These are phyloP conservation scores for Scytalopus superciliaris DNA, from an alignment of 2,113 vertebrate species.

Conservation along the genomic window DNA sequence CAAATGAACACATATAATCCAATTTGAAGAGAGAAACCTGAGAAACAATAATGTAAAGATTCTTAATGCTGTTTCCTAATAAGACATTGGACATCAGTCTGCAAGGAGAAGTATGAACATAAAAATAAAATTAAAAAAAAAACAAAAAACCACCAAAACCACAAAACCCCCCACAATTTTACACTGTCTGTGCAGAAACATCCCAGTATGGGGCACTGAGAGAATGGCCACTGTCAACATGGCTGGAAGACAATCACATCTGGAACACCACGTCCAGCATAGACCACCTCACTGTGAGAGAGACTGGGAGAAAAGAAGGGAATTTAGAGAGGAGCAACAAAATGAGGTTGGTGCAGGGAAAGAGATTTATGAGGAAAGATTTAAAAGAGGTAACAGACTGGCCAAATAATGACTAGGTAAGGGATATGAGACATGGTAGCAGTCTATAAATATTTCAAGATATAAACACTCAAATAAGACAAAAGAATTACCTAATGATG, in stretches of 20 bases:
- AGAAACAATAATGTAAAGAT: background rate
- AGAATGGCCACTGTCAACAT: rapidly evolving
- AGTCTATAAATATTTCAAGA: constrained; percentile 57
- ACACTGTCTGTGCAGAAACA: background rate
- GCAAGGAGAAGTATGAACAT: background rate
- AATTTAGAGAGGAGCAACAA: background rate
- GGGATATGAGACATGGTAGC: background rate
- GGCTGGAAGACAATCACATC: background rate
- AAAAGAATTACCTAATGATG: constrained; percentile 14
- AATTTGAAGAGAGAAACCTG: background rate
- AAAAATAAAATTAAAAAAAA: background rate
- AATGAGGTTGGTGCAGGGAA: background rate
- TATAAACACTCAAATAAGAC: constrained; percentile 31
- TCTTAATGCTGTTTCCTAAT: background rate
- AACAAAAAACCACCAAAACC: background rate
- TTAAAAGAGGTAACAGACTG: background rate
- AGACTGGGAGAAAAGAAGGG: background rate
- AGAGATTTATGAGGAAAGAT: constrained; percentile 50
- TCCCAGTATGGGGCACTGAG: background rate
- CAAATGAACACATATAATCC: background rate
- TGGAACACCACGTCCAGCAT: background rate
- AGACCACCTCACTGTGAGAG: background rate
- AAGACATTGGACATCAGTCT: background rate
- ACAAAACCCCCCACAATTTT: background rate
- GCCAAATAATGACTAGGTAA: background rate